Conservation (phyloP, 2,797 vertebrate species). For the Lithobates pipiens region DNA sequence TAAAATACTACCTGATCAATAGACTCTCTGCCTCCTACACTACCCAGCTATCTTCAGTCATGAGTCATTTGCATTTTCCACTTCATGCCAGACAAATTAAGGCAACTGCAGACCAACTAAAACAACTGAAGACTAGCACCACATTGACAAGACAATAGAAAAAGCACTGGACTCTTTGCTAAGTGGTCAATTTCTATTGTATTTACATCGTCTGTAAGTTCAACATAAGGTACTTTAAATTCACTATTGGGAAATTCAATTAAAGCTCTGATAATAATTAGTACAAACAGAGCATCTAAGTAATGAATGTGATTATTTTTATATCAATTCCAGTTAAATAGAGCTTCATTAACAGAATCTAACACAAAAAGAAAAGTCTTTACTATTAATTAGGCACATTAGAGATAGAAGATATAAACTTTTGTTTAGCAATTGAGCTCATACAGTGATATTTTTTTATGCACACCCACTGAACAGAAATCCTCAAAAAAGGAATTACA, state of each 20-base stretch:
- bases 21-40: not conserved
- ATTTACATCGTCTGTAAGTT: slow-evolving; percentile 15
- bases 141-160: not conserved
- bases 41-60: not conserved
- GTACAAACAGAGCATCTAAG: slow-evolving; percentile 66
- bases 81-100: not conserved
- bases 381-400: slow-evolving; percentile 64
- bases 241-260: slow-evolving; percentile 63
- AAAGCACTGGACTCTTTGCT: not conserved
- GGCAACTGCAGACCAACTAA: not conserved
- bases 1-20: not conserved
- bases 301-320: slow-evolving; percentile 63
- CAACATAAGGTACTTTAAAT: slow-evolving; percentile 40
- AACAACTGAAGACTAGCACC: not conserved
- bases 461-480: slow-evolving; percentile 18
- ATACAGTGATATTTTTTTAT: slow-evolving; percentile 34
- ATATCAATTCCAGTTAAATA: slow-evolving; percentile 66
- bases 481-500: slow-evolving; percentile 18
- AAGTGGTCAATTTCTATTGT: slow-evolving; percentile 14
- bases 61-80: not conserved
- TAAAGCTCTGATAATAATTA: slow-evolving; percentile 60
- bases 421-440: slow-evolving; percentile 44
- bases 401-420: slow-evolving; percentile 55
- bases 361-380: slow-evolving; percentile 63
- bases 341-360: slow-evolving; percentile 68